Base-by-base conservation (phyloP, 2,797 vertebrate genomes). In the Malacoraja senta region DNA sequence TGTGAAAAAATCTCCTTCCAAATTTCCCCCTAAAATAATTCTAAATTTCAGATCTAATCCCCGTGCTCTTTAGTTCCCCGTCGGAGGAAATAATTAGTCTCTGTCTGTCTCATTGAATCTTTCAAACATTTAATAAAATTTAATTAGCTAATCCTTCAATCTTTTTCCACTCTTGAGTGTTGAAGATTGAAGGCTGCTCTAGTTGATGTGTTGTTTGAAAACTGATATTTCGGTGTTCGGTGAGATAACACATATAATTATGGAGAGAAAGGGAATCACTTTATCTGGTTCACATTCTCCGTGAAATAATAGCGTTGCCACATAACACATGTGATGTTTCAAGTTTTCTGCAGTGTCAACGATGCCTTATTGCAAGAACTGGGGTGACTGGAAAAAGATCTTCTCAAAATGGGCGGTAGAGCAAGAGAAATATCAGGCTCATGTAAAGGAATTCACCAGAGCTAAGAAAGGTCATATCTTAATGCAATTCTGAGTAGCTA, bases 151-250 rank as follows among this genome's bases (percentile, higher is more conserved):
- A 88, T 17, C 8, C 4, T 63, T 32, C 61, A 63, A 65, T n/a
- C 58, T 86, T 63, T 53, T 58, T 65, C 13, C n/a, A 19, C 24
- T 24, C 61, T 9, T 35, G 32, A 9, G 17, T 88, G 21, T 35
- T 19, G n/a, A 68, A 35, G 29, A 24, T 88, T 68, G 38, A 35
- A 65, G 13, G n/a, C n/a, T 10, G 63, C 17, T 35, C 15, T 68
- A n/a, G 32, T 68, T 68, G 61, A 58, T 29, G 26, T 19, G 3
- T 38, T 92, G 71, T 17, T 92, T 76, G 26, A 21, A 92, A 92
- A 53, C 90, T 92, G 44, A 38, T 26, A 92, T 92, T 58, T 92
- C 24, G n/a, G 38, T 17, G 3, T 92, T 76, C 44, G 90, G 71
- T 38, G n/a, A 44, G 26, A 92, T 38, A 53, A 76, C 29, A 68